Evolutionary conservation across 2,113 vertebrate genomes (phyloP).

Genomic region (Pollimyrus isidori): DNA sequence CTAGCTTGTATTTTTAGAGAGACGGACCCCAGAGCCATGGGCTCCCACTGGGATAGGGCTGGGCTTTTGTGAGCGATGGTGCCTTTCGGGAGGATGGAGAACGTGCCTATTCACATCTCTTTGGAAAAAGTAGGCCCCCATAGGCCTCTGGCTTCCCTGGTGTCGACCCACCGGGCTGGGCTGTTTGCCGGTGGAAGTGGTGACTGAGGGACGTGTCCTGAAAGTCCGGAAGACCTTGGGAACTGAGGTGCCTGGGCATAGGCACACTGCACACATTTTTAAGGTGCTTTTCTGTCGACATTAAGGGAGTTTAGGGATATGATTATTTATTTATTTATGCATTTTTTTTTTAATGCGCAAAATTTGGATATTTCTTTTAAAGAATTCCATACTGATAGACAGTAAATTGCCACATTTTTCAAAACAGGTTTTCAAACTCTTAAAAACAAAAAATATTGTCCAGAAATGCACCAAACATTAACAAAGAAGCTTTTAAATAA

Average conservation of each 20-base stretch:
- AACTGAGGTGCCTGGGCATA: conserved; percentile 26
- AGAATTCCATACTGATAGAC: neutral
- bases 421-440: neutral
- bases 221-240: neutral
- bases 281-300: neutral
- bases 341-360: neutral
- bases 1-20: conserved; percentile 56
- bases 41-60: conserved; percentile 39
- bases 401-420: neutral
- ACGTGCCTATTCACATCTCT: conserved; percentile 34
- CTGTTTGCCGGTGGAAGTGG: conserved; percentile 13
- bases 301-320: neutral
- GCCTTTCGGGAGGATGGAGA: conserved; percentile 43
- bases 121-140: conserved; percentile 32
- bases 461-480: neutral
- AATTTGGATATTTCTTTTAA: neutral
- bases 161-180: neutral
- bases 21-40: conserved; percentile 32
- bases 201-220: conserved; percentile 18
- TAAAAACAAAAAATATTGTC: neutral
- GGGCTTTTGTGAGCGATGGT: conserved; percentile 39
- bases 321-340: neutral
- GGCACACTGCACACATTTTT: neutral
- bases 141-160: neutral
- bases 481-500: neutral